Evolutionary conservation across 2,113 vertebrate species (phyloP), one percentile per base, ranked within the genome.

Genomic region (Oxygymnocypris stewartii): DNA sequence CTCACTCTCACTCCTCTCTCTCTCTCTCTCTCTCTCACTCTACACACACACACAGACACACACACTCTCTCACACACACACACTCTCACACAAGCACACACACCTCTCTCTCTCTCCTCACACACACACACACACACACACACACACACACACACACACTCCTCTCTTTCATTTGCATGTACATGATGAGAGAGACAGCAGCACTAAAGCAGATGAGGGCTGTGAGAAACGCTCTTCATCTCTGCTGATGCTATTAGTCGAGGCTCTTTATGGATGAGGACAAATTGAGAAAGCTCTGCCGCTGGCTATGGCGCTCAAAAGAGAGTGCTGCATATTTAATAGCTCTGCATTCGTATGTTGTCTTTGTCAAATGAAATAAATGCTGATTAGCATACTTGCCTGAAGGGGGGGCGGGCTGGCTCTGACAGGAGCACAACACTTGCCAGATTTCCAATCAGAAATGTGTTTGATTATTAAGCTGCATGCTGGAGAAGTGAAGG

Each of bases 251-350:
- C 87, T 93, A 93, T 93, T 92, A 92, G 90, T 81, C 89, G 90
- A 79, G 57, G 25, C 69, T 93, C 92, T 93, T 93, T 91, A 94
- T 90, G 91, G 89, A 92, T 90, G 91, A 90, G 87, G 89, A 90
- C 90, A 92, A 93, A 94, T 91, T 18, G 65, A 94, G 94, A 59
- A 94, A 93, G 91, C 92, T 92, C 87, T 90, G 93, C 93, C 91
- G 88, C 89, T 91, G 91, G 94, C 93, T 92, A 93, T 88, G 25
- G n/a, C 16, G 6, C 92, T 91, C 90, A 92, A 92, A 92, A 89
- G 90, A 90, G 74, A 59, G 74, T 8, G 71, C 28, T 69, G 47
- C 65, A 81, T 78, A 82, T 94, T 95, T 94, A 94, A 93, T 93
- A 90, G 69, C 88, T 88, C 81, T 82, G 63, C 85, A 90, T 85